Evolutionary conservation across 2,888 invertebrate species (phyloP).

Genomic region (Lysandra coridon): DNA sequence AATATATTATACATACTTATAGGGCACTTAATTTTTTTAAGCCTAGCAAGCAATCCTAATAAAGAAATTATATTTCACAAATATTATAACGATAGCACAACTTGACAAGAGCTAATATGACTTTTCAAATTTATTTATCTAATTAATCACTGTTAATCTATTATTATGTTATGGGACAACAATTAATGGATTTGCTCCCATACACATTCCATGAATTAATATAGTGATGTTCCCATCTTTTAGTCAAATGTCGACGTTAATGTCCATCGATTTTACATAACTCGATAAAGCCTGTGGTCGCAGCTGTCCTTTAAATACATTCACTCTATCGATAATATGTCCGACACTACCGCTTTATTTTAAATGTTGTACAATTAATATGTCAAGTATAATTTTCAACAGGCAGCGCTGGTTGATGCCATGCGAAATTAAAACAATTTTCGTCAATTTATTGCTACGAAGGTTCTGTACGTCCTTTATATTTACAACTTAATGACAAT

Average conservation of each 20-base stretch:
- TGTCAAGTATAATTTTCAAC: constrained; percentile 16
- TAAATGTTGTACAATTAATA: constrained; percentile 19
- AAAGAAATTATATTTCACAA: too few relatives aligned
- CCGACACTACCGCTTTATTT: constrained; percentile 4
- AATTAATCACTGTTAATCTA: too few relatives aligned
- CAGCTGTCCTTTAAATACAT: constrained; percentile 13
- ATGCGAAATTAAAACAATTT: not conserved
- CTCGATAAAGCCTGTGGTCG: constrained; percentile 8
- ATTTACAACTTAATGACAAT: not conserved
- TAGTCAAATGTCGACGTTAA: not conserved
- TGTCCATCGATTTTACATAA: not conserved
- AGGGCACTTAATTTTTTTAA: too few relatives aligned
- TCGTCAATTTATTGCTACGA: not conserved
- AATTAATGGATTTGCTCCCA: not conserved
- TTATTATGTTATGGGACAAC: not conserved
- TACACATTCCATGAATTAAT: not conserved
- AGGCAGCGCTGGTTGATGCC: not conserved
- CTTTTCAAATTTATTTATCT: too few relatives aligned
- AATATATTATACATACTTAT: too few relatives aligned
- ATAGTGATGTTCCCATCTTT: not conserved
- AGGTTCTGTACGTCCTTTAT: not conserved
- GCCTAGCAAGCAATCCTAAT: too few relatives aligned
- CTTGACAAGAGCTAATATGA: too few relatives aligned
- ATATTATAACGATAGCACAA: too few relatives aligned
- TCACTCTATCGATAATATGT: constrained; percentile 14